These are phyloP conservation scores for Kuschelorhynchus macadamiae DNA, from an alignment of 2,888 invertebrate species.

Conservation along the genomic window DNA sequence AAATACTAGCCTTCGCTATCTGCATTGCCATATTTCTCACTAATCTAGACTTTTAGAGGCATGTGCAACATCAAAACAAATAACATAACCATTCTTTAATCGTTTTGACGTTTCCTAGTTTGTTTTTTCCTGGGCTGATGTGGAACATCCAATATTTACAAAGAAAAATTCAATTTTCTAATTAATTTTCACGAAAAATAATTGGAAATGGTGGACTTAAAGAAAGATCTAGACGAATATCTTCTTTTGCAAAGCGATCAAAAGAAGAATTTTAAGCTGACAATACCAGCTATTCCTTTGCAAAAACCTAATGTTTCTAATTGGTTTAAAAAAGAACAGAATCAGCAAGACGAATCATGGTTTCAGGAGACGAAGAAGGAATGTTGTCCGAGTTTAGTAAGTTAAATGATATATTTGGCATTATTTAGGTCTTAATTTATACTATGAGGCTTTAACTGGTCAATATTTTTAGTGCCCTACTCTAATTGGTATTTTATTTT, in stretches of 20 bases:
- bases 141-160: constrained; percentile 8
- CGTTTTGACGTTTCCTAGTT: constrained; percentile 9
- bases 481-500: too few relatives aligned
- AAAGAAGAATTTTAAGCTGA: constrained; percentile 72
- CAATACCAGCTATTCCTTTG: constrained; percentile 67
- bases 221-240: constrained; percentile 88
- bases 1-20: too few relatives aligned
- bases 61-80: constrained; percentile 16
- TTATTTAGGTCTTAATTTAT: too few relatives aligned
- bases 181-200: constrained; percentile 1
- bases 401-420: too few relatives aligned
- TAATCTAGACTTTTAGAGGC: too few relatives aligned
- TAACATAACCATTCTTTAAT: constrained; percentile 25
- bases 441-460: too few relatives aligned
- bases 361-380: constrained; percentile 81
- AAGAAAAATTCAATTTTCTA: constrained; percentile 12
- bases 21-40: too few relatives aligned
- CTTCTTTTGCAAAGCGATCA: constrained; percentile 79
- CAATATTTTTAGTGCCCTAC: too few relatives aligned
- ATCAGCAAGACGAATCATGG: constrained; percentile 75
- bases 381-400: constrained; percentile 84
- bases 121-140: constrained; percentile 27
- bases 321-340: constrained; percentile 67
- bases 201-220: constrained; percentile 80
- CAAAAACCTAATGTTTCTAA: constrained; percentile 66